A percentile compares a stretch with the other conserved stretches of the same genome.
These are phyloP conservation scores for Harpagoxenus sublaevis DNA, from an alignment of 2,888 invertebrate species.

Conservation along the genomic window DNA sequence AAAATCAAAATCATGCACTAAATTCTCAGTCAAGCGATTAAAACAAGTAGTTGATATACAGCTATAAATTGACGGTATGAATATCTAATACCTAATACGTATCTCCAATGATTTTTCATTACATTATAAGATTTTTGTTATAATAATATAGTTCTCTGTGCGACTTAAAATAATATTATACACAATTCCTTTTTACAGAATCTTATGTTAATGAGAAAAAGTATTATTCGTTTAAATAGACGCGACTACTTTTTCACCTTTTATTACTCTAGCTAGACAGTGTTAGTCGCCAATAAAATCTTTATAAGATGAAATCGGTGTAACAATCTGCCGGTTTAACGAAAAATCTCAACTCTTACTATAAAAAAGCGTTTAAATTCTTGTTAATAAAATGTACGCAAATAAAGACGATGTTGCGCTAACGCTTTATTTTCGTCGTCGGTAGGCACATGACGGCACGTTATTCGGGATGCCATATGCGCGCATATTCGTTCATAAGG, in stretches of 20 bases:
- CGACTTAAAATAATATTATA: conserved; percentile 1
- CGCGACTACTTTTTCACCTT: neutral
- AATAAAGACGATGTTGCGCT: conserved; percentile 8
- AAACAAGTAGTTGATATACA: neutral
- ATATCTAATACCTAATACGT: neutral
- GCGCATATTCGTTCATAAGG: conserved; percentile 64
- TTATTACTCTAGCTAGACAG: neutral
- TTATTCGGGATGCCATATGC: conserved; percentile 54
- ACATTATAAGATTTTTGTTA: neutral
- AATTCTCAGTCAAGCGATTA: neutral
- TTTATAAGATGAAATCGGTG: neutral
- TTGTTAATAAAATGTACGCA: neutral
- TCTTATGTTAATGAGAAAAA: neutral
- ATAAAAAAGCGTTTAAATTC: neutral
- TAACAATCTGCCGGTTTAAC: neutral
- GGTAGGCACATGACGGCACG: neutral
- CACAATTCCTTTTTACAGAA: neutral
- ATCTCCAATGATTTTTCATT: neutral
- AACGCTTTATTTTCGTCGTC: conserved; percentile 21
- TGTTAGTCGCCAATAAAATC: neutral
- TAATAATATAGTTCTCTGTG: neutral
- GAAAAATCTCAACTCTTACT: neutral
- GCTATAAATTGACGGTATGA: neutral
- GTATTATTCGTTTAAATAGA: neutral
- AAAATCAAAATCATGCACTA: neutral